A percentile compares a stretch with the other conserved stretches of the same genome.
Evolutionary conservation across 2,888 invertebrate species (phyloP).

Genomic region (Zaprionus bogoriensis): DNA sequence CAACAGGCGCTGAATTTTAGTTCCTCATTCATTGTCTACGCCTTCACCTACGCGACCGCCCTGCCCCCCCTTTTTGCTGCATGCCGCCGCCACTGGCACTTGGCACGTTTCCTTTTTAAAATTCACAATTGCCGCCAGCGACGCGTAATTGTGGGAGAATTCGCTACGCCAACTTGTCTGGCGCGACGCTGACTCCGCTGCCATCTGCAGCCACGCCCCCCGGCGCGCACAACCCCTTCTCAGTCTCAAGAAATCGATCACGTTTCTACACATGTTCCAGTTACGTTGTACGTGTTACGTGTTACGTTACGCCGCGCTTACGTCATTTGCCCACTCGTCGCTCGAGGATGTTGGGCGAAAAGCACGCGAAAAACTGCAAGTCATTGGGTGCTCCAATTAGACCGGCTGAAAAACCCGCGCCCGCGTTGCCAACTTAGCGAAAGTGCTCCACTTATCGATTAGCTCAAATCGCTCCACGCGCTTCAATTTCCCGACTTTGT

Average conservation of each 20-base stretch:
- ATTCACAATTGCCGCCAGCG: conserved; percentile 79
- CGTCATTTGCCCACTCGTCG: conserved; percentile 52
- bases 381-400: conserved; percentile 49
- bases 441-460: conserved; percentile 41
- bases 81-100: conserved; percentile 44
- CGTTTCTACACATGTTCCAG: conserved; percentile 76
- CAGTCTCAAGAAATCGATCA: conserved; percentile 71
- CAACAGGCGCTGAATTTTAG: conserved; percentile 60
- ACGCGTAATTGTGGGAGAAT: conserved; percentile 78
- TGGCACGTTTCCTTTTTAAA: conserved; percentile 80
- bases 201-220: conserved; percentile 4
- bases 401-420: conserved; percentile 10
- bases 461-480: neutral
- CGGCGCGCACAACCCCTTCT: neutral
- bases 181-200: conserved; percentile 7
- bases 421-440: conserved; percentile 14
- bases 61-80: neutral
- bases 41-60: conserved; percentile 23
- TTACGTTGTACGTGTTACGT: conserved; percentile 46
- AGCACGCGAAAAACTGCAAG: conserved; percentile 30
- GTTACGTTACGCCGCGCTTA: conserved; percentile 65
- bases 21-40: conserved; percentile 71
- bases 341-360: conserved; percentile 39
- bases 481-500: neutral
- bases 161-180: conserved; percentile 74